Base-by-base conservation (phyloP, 2,113 vertebrate species). In the Lipophrys pholis region DNA sequence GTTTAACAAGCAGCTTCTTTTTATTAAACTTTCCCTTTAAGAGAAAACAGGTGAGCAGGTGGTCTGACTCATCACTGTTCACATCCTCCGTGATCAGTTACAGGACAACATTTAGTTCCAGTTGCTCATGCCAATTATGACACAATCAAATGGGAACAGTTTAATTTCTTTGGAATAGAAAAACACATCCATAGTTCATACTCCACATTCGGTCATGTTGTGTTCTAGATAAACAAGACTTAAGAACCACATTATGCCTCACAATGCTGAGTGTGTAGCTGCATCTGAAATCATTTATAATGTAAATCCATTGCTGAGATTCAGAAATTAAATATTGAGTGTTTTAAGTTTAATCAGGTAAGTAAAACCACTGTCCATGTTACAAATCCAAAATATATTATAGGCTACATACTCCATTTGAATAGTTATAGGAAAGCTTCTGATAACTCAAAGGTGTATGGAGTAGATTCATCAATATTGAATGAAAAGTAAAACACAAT, bases 101-200 rank as follows among this genome's bases (percentile, higher is more conserved):
- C 15, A 41, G 7, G 15, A 12, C 57, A 36, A n/a, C 21, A 42
- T 49, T 46, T 15, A 0, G 43, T 48, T 63, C 16, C 21, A 63
- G 61, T 57, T 68, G 7, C 61, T 74, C 43, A 48, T 49, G 40
- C 30, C 41, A 51, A 65, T 51, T 6, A 62, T 1, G 2, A 3
- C 11, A 15, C 38, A 56, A 46, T 55, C 2, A 48, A 48, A 59
- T 38, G 11, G 5, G 36, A 58, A 36, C 8, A 53, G 21, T 30
- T 30, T 30, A 30, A 30, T 30, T 30, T 30, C 21, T 30, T 4
- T 2, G 21, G 21, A 30, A 30, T 30, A 30, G 21, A 30, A 30
- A 74, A 80, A 68, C 64, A 70, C 51, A 51, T 80, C 42, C 66
- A 56, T 0, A 35, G 17, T 0, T n/a, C 65, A 69, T 70, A 45